Evolutionary conservation across 1,140 invertebrate species (phyloP), one percentile per base, ranked within the genome.

Genomic region (Polyergus mexicanus): DNA sequence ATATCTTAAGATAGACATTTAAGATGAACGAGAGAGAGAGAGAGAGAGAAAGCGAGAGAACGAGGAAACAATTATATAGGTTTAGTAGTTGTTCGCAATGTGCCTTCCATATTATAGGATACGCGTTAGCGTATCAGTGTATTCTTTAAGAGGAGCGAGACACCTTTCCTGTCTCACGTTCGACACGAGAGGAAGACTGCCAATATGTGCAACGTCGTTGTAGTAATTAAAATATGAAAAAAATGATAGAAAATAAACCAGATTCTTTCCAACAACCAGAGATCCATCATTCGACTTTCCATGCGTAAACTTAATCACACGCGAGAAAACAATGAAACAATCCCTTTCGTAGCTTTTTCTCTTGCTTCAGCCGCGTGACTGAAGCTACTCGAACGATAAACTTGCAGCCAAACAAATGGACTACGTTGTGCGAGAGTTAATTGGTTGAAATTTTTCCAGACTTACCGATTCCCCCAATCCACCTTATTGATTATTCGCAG

Each of bases 381-480:
- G 22, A 69, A 80, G 47, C 13, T 68, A 68, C 38, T 68, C 16
- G n/a, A 5, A 1, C 35, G n/a, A 69, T 1, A 22, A 25, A 8
- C 41, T 19, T 71, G 11, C 19, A 13, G 69, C 58, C 41, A 19
- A 13, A 25, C 44, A 51, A 35, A 54, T 41, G 32, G 56, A 38
- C 13, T 7, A 10, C 28, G 35, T 54, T 78, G 60, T 13, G 25
- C 38, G 22, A 7, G 41, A 54, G 25, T 76, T 28, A 32, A 44
- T 38, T 28, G 13, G 28, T 22, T 76, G 22, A 62, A 76, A 44
- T 32, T 19, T 56, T 56, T 58, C 54, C 19, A 0, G 62, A 97
- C 97, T 97, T 94, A 98, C 98, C 98, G 96, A 96, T 99, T 99
- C 71, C 98, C 98, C 98, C 98, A 99, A 94, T 99, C 98, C 63